Evolutionary conservation across 2,113 vertebrate species (phyloP).

Genomic region (Brachyistius frenatus): DNA sequence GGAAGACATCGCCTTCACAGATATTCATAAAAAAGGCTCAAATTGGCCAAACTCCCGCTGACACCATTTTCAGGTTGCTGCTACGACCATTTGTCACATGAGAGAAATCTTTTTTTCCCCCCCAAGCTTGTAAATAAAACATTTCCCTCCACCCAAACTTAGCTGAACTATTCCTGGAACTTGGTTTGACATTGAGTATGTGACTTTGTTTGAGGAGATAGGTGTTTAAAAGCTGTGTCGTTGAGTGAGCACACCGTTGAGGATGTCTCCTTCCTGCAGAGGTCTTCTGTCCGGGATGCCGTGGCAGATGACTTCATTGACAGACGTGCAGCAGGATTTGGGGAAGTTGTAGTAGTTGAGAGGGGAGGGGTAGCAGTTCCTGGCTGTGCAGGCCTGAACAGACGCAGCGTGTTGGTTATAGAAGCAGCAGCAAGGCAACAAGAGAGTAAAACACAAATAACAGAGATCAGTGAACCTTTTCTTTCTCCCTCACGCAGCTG

Average conservation of each 20-base stretch:
- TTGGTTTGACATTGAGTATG: slow-evolving; percentile 1
- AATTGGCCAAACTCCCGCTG: slow-evolving; percentile 70
- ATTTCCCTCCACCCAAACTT: slow-evolving; percentile 12
- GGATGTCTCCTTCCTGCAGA: slow-evolving; percentile 95
- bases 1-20: slow-evolving; percentile 30
- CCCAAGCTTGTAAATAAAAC: slow-evolving; percentile 23
- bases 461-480: background rate
- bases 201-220: background rate
- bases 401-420: background rate
- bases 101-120: background rate
- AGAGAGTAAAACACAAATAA: background rate
- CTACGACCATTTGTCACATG: slow-evolving; percentile 53
- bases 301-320: slow-evolving; percentile 99
- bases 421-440: background rate
- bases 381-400: slow-evolving; percentile 92
- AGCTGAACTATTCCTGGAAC: background rate
- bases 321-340: slow-evolving; percentile 98
- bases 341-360: slow-evolving; percentile 99
- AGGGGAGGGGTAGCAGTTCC: slow-evolving; percentile 98
- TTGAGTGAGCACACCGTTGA: slow-evolving; percentile 89
- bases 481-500: background rate
- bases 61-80: slow-evolving; percentile 42
- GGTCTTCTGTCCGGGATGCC: slow-evolving; percentile 95
- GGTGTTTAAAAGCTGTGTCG: background rate
- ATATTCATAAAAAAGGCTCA: slow-evolving; percentile 65